phyloP scores from a whole-genome alignment of 2,888 invertebrate species.

The Epistrophe grossulariae region DNA sequence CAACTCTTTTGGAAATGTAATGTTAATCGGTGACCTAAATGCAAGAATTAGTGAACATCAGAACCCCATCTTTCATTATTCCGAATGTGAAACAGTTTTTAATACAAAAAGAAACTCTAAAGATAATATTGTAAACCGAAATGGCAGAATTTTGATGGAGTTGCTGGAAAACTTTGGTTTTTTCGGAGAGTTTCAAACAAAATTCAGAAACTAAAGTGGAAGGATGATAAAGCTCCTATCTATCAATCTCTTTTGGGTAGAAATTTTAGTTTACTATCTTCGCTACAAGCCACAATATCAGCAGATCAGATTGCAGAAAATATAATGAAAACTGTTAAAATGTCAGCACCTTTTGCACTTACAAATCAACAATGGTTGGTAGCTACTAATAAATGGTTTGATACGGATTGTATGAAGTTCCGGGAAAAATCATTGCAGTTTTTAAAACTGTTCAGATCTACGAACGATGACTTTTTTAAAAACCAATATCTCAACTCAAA shows the following conservation, averaged over 20 bases:
- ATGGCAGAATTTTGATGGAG: neutral
- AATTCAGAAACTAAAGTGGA: too few relatives aligned
- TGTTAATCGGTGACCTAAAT: too few relatives aligned
- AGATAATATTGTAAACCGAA: too few relatives aligned
- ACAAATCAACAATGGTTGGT: neutral
- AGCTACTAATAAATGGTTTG: neutral
- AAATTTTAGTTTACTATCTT: too few relatives aligned
- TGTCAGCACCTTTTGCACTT: neutral
- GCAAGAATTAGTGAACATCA: too few relatives aligned
- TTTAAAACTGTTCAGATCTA: neutral
- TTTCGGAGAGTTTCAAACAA: neutral
- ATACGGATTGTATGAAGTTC: neutral
- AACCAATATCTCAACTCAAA: too few relatives aligned
- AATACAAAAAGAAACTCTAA: too few relatives aligned
- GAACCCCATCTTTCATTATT: too few relatives aligned
- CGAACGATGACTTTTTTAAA: neutral
- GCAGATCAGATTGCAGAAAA: neutral
- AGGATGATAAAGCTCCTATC: too few relatives aligned
- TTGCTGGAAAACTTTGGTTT: neutral
- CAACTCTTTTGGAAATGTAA: too few relatives aligned
- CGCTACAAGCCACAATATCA: neutral
- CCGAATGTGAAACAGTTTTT: too few relatives aligned
- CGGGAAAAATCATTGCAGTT: neutral
- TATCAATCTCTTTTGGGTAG: too few relatives aligned
- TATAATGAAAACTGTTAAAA: neutral